Conservation (phyloP, 1,140 invertebrate genomes). For the Glossosoma conforme region DNA sequence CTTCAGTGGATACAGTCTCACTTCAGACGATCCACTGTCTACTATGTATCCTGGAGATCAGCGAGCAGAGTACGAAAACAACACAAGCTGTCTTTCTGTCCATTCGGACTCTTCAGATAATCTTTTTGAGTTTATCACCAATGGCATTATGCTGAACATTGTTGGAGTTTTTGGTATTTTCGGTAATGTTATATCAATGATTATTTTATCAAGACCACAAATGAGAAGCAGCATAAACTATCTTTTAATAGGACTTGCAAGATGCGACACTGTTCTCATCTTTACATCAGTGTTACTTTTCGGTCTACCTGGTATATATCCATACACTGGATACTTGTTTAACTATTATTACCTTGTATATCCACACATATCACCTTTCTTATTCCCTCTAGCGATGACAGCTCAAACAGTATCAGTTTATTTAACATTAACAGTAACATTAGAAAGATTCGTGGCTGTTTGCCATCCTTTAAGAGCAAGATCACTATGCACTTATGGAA, state of each 20-base stretch:
- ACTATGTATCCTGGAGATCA: conserved; percentile 6
- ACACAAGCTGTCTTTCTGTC: conserved; percentile 35
- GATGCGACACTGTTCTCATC: conserved; percentile 86
- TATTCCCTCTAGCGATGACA: conserved; percentile 83
- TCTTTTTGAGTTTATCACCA: conserved; percentile 74
- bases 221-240: conserved; percentile 95
- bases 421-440: conserved; percentile 89
- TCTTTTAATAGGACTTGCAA: conserved; percentile 82
- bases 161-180: conserved; percentile 81
- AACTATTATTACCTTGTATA: conserved; percentile 76
- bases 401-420: conserved; percentile 93
- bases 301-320: conserved; percentile 76
- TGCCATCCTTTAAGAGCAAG: conserved; percentile 87
- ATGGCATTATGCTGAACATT: conserved; percentile 76
- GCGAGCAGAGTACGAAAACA: conserved; percentile 8
- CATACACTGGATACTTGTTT: conserved; percentile 69
- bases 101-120: conserved; percentile 46
- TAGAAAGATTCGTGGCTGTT: conserved; percentile 94
- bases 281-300: conserved; percentile 83
- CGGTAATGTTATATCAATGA: conserved; percentile 85
- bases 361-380: conserved; percentile 72
- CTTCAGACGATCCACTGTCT: conserved; percentile 1
- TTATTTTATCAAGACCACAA: conserved; percentile 84
- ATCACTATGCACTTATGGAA: conserved; percentile 84
- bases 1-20: conserved; percentile 2